Percentiles rank a stretch among this genome's conserved stretches.
These are phyloP conservation scores for Acanthosepion lycidas DNA, from an alignment of 2,888 invertebrate genomes.

Conservation along the genomic window DNA sequence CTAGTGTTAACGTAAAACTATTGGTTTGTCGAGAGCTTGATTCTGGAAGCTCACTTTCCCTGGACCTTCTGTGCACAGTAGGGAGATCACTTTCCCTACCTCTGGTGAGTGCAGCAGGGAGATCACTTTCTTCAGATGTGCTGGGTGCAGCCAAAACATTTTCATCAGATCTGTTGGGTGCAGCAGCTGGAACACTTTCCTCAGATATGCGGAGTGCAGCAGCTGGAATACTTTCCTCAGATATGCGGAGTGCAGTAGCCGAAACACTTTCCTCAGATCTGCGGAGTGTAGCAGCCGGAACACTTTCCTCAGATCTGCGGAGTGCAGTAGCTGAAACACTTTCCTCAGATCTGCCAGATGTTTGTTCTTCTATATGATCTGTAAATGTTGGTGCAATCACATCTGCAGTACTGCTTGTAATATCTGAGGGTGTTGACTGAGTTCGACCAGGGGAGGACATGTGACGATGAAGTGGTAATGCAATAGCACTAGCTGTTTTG, in stretches of 20 bases:
- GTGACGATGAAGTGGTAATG: background rate
- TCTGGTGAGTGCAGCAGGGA: background rate
- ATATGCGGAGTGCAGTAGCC: background rate
- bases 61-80: background rate
- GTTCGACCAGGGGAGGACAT: background rate
- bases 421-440: conserved; percentile 38
- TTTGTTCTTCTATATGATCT: background rate
- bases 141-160: background rate
- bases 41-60: background rate
- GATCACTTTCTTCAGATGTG: background rate
- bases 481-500: background rate
- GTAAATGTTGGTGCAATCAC: background rate
- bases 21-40: background rate
- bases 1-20: conserved; percentile 34
- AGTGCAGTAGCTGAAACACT: background rate
- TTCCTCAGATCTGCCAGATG: background rate
- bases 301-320: background rate
- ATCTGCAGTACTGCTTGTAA: conserved; percentile 24
- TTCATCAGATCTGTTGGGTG: background rate
- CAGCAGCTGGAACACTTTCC: background rate
- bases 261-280: background rate
- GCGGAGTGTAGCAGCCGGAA: background rate
- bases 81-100: background rate
- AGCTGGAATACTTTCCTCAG: background rate
- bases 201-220: background rate